These are phyloP conservation scores for Pelobates fuscus DNA, from an alignment of 2,113 vertebrate genomes.

Conservation along the genomic window DNA sequence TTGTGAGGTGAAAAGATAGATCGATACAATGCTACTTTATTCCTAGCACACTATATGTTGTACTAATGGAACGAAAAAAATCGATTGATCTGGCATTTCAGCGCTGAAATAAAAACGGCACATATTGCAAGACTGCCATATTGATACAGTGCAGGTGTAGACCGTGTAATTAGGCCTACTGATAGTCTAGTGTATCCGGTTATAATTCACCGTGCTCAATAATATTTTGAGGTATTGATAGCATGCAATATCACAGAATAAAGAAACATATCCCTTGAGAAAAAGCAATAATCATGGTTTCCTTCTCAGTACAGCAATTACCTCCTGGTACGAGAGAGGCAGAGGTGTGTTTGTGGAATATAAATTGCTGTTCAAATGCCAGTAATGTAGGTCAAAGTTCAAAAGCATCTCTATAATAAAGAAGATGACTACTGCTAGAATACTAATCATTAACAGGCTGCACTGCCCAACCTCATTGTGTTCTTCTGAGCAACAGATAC, in stretches of 20 bases:
- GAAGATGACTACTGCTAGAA: constrained; percentile 3
- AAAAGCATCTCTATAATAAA: constrained; percentile 2
- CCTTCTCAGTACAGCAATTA: not conserved
- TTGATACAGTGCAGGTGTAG: constrained; percentile 12
- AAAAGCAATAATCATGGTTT: not conserved
- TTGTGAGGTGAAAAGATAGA: not conserved
- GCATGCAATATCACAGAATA: not conserved
- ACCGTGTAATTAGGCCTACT: not conserved
- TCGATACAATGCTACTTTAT: constrained; percentile 13
- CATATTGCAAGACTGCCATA: constrained; percentile 2
- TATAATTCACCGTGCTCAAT: not conserved
- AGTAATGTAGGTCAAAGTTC: constrained; percentile 22
- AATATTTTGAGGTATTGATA: not conserved
- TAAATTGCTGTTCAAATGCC: constrained; percentile 4
- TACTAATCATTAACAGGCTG: not conserved
- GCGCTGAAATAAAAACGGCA: not conserved
- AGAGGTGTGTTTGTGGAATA: not conserved
- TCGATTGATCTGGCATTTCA: constrained; percentile 20
- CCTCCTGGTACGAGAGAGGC: not conserved
- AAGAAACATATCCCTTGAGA: not conserved
- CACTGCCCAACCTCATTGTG: not conserved
- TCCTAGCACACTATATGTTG: constrained; percentile 18
- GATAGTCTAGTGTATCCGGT: not conserved
- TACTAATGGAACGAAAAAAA: not conserved
- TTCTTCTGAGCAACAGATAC: not conserved